Evolutionary conservation across 2,113 vertebrate genomes (phyloP), one percentile per base, ranked within the genome.

Genomic region (Danio rerio): DNA sequence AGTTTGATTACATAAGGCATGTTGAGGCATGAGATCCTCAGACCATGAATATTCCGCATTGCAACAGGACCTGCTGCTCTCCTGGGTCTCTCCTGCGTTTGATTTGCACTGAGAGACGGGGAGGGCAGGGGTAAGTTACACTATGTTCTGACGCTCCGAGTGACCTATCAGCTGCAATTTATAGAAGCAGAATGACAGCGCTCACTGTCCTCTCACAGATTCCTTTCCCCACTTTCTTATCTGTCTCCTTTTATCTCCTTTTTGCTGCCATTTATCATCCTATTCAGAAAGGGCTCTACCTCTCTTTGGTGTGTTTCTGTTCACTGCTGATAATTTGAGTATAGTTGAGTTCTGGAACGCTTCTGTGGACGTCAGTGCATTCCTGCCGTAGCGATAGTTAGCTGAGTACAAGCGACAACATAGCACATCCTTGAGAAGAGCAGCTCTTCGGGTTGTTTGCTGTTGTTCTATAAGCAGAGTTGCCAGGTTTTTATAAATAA

Each of bases 81-180:
- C 40, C 86, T 80, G 83, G 89, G 68, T 52, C 73, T 71, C 68
- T 52, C 43, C 78, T 76, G 56, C 86, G 87, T 91, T 88, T 87
- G 91, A 89, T 80, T 75, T 61, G 50, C 69, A 55, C 69, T 83
- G 76, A 45, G 63, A 16, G 52, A 40, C 45, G 52, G 47, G 73
- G 12, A 11, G 20, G 72, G 77, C 74, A 80, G 83, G 62, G 76
- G 75, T 59, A 77, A 84, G 89, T 91, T 88, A 89, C 89, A 89
- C 88, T 85, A 83, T 88, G 92, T 93, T 85, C 91, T 85, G 84
- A 90, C 90, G 80, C 89, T 90, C 86, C 85, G 84, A 92, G 88
- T 92, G 90, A 92, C 90, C 90, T 89, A 86, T 91, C 88, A 84
- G 88, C 87, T 89, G 91, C 91, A 94, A 92, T 94, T 94, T 93